Conservation (phyloP, 2,797 vertebrate species). For the Bucorvus abyssinicus region DNA sequence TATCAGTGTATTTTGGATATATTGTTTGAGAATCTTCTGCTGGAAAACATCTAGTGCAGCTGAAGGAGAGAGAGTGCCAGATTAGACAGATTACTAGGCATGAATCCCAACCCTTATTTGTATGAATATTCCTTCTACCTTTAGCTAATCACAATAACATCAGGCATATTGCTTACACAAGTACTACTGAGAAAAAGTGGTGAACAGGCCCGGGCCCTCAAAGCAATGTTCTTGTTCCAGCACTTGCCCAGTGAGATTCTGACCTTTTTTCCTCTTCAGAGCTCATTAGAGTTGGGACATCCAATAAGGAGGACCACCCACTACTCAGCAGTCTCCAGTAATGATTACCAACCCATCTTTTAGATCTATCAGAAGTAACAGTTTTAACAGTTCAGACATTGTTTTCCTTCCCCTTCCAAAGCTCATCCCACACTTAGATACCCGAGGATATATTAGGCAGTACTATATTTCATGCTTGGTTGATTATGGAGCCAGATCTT, state of each 20-base stretch:
- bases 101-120: constrained; percentile 24
- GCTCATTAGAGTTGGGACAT: background rate
- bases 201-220: background rate
- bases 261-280: background rate
- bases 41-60: constrained; percentile 17
- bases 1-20: background rate
- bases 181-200: constrained; percentile 18
- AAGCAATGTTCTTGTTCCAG: background rate
- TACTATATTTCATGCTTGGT: background rate
- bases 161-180: constrained; percentile 24
- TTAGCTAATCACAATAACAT: constrained; percentile 41
- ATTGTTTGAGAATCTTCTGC: background rate
- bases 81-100: constrained; percentile 39
- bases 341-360: background rate
- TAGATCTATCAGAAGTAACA: background rate
- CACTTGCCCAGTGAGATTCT: background rate
- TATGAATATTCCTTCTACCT: constrained; percentile 27
- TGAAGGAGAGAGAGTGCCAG: constrained; percentile 33
- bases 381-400: background rate
- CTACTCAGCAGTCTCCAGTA: background rate
- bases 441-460: background rate
- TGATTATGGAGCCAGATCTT: background rate
- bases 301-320: background rate
- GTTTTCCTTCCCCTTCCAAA: background rate
- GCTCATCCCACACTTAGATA: background rate